A percentile compares a stretch with the other conserved stretches of the same genome.
Conservation (phyloP, 2,113 vertebrate genomes). For the Abramis brama region DNA sequence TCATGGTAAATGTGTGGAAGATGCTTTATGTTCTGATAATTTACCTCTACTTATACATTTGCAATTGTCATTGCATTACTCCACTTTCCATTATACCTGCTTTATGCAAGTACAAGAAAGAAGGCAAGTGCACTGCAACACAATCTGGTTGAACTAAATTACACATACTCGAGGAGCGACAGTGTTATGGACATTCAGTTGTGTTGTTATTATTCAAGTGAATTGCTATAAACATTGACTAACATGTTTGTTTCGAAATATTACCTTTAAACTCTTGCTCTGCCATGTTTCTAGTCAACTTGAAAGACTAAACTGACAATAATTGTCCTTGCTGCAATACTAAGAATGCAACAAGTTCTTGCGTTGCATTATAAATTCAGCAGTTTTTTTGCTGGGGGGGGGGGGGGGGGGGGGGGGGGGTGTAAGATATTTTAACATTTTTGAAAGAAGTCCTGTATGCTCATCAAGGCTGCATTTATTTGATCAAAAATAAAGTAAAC, state of each 20-base stretch:
- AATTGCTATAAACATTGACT: background rate
- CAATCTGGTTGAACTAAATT: background rate
- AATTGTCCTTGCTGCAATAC: background rate
- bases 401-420: too few species aligned
- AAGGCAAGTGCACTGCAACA: background rate
- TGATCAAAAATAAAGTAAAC: background rate
- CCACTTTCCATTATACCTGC: background rate
- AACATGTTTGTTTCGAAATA: background rate
- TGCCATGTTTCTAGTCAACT: background rate
- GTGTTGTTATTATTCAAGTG: background rate
- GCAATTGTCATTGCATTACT: background rate
- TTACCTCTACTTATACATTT: background rate
- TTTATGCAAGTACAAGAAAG: background rate
- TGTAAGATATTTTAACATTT: background rate
- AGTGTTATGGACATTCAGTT: background rate
- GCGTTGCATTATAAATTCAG: background rate
- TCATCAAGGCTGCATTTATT: background rate
- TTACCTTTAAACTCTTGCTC: background rate
- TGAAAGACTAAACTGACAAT: background rate
- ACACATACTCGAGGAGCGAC: background rate
- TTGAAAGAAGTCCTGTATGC: background rate
- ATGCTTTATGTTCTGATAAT: conserved; percentile 1
- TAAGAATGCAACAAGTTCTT: too few species aligned
- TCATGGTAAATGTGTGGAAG: background rate
- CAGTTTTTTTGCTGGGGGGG: too few species aligned